Percentiles rank a stretch among this genome's conserved stretches.
Evolutionary conservation across 2,797 vertebrate species (phyloP).

Genomic region (Danio kyathit): DNA sequence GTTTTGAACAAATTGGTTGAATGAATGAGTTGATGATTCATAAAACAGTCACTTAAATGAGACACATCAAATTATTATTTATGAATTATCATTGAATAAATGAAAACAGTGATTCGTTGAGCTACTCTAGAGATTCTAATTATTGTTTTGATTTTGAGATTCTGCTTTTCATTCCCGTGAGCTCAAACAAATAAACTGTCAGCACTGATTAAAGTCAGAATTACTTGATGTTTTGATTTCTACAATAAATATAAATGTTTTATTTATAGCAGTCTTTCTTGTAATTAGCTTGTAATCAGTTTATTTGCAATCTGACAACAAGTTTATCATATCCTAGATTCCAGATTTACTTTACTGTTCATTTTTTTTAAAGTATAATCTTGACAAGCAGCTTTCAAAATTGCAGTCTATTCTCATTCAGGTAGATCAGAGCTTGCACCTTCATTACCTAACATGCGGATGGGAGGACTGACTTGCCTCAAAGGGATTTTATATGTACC

Average conservation of each 20-base stretch:
- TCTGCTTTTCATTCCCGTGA: too few relatives aligned
- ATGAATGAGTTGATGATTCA: neutral
- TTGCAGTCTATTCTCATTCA: neutral
- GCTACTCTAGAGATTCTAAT: neutral
- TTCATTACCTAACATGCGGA: conserved; percentile 21
- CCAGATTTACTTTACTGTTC: neutral
- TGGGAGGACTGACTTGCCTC: neutral
- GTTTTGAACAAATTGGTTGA: neutral
- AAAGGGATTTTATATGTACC: neutral
- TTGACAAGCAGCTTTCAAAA: neutral
- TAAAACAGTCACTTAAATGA: neutral
- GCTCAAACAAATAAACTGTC: too few relatives aligned
- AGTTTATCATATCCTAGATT: neutral
- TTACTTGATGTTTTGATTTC: too few relatives aligned
- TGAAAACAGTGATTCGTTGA: neutral
- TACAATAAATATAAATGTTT: too few relatives aligned
- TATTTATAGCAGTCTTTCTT: too few relatives aligned
- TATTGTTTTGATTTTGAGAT: too few relatives aligned
- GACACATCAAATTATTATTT: neutral
- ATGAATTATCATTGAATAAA: neutral
- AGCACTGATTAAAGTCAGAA: too few relatives aligned
- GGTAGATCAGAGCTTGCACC: neutral
- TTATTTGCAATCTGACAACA: neutral
- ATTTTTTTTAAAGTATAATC: neutral
- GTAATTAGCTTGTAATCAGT: too few relatives aligned